Conservation (phyloP, 1,140 invertebrate genomes). For the Cydia splendana region DNA sequence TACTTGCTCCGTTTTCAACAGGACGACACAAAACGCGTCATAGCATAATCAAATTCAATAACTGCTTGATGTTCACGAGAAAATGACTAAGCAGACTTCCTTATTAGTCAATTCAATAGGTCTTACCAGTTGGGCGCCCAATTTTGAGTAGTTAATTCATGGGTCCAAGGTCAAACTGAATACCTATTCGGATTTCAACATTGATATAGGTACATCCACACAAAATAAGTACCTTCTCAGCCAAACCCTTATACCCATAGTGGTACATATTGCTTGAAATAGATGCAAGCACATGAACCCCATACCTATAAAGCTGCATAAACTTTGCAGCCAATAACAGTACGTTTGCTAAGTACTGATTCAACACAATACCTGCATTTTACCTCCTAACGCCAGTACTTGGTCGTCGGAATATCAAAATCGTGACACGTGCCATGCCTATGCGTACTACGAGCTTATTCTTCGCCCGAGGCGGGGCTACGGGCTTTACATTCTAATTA, state of each 20-base stretch:
- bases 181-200: no score
- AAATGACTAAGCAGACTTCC: slow-evolving; percentile 14
- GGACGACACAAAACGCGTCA: not conserved
- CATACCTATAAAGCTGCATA: not conserved
- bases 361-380: not conserved
- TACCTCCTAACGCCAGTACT: slow-evolving; percentile 17
- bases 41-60: not conserved
- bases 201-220: no score
- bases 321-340: not conserved
- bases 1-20: not conserved
- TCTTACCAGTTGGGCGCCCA: not conserved
- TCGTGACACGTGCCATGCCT: slow-evolving; percentile 59
- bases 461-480: slow-evolving; percentile 45
- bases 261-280: no score
- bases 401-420: slow-evolving; percentile 31
- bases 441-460: slow-evolving; percentile 38
- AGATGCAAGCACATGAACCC: no score
- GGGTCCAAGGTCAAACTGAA: no score
- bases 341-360: not conserved
- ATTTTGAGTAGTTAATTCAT: not conserved
- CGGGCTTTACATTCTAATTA: slow-evolving; percentile 64
- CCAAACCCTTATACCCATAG: no score
- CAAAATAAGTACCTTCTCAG: no score
- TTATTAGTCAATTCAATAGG: not conserved
- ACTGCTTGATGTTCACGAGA: not conserved